Base-by-base conservation (phyloP, 2,888 invertebrate genomes). In the Agriopis aurantiaria region DNA sequence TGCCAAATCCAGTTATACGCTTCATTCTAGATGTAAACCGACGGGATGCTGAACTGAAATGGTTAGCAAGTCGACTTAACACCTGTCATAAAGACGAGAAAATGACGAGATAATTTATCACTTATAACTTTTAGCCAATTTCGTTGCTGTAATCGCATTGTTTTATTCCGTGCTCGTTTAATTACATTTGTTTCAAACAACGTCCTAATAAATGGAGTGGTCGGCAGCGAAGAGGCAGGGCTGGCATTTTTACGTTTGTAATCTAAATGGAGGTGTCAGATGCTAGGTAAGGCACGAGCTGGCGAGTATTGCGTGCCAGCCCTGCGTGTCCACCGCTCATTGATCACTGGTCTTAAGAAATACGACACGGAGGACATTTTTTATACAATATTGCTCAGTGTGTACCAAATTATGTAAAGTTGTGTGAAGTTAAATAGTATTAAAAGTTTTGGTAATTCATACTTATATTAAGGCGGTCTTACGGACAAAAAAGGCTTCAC, bases 261-360 rank as follows among this genome's bases (percentile, higher is more conserved):
- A 88, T 90, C 87, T 86, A 88, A 81, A 81, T 71, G 66, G 58
- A 84, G 85, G 86, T 87, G 88, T 89, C 87, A 87, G 86, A 82
- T 80, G 82, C 81, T 72, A 66, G 80, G 77, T 80, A 84, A 62
- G 55, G 70, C 69, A 62, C 59, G 56, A 49, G 80, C 85, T 78
- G 85, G 81, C 77, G 76, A 69, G 76, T 75, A 76, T 90, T 80
- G 91, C 91, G 91, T 91, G 91, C 78, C 61, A 72, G 65, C 65
- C 69, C 87, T 90, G 89, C 91, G 91, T 92, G 91, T 90, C 90
- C 88, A 77, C 71, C 70, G 79, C 71, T 85, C 87, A 90, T 92
- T 87, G 90, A 92, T 91, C 91, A 91, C 83, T 71, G 78, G 81
- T 85, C 88, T 87, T 86, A 85, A 82, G 84, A 89, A 89, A 90